Conservation (phyloP, 2,888 invertebrate genomes). For the Megamerina dolium region DNA sequence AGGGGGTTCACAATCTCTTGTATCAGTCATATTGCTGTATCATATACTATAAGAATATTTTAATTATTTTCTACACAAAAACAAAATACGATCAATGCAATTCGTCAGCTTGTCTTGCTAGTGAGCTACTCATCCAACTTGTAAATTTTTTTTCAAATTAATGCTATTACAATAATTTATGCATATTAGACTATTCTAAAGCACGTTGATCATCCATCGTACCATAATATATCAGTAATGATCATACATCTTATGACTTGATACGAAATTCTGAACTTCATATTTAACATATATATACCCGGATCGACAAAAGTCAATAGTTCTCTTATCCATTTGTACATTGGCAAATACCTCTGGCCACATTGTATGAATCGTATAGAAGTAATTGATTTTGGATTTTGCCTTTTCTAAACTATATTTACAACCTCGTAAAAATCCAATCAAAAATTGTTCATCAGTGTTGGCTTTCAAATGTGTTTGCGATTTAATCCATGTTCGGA, state of each 20-base stretch:
- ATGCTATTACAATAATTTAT: no score
- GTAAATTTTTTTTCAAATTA: no score
- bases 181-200: no score
- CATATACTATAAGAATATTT: not conserved
- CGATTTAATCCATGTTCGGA: conserved; percentile 50
- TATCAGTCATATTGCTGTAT: not conserved
- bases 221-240: not conserved
- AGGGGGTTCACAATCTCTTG: not conserved
- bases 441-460: conserved; percentile 46
- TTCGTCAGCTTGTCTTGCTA: not conserved
- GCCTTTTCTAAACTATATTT: conserved; percentile 52
- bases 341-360: conserved; percentile 53
- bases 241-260: not conserved
- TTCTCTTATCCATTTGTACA: conserved; percentile 32
- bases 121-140: no score
- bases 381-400: conserved; percentile 53
- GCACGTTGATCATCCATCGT: no score
- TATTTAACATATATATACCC: conserved; percentile 27
- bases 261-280: not conserved
- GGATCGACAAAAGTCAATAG: conserved; percentile 25
- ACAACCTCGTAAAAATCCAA: conserved; percentile 50
- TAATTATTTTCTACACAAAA: not conserved
- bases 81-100: not conserved
- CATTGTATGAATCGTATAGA: conserved; percentile 51
- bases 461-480: conserved; percentile 45